Evolutionary conservation across 2,888 invertebrate genomes (phyloP).

Genomic region (Ferdinandea cuprea): DNA sequence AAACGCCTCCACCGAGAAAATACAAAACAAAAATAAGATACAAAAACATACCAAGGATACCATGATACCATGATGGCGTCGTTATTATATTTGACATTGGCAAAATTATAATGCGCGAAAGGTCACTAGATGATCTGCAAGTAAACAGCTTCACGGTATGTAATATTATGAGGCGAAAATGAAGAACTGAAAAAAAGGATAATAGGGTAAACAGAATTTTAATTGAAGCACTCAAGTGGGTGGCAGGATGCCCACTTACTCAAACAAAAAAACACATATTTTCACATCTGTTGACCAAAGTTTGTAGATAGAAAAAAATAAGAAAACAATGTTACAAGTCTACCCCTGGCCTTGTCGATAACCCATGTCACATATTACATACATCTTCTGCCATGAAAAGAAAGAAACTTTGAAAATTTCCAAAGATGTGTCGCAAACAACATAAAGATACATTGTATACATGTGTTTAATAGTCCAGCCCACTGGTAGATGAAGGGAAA

Average conservation of each 20-base stretch:
- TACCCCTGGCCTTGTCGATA: conserved; percentile 52
- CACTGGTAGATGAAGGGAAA: background rate
- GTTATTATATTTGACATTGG: conserved; percentile 31
- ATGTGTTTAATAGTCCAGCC: background rate
- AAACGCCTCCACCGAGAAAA: background rate
- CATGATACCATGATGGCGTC: conserved; percentile 5
- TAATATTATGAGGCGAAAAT: conserved; percentile 28
- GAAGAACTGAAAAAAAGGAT: conserved; percentile 34
- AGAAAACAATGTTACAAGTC: conserved; percentile 36
- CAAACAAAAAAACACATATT: background rate
- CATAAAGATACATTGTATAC: conserved; percentile 1
- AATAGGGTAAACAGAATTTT: conserved; percentile 32
- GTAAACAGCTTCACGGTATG: conserved; percentile 33
- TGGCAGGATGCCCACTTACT: conserved; percentile 16
- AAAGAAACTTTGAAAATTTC: conserved; percentile 18
- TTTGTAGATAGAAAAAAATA: too few species aligned
- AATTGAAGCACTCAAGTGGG: background rate
- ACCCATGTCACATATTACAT: conserved; percentile 57
- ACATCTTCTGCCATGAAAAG: too few species aligned
- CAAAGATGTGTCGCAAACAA: conserved; percentile 12
- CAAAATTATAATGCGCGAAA: conserved; percentile 12
- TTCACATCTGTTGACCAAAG: conserved; percentile 32
- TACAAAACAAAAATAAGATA: conserved; percentile 28
- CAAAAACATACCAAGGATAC: background rate
- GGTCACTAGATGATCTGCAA: conserved; percentile 53